phyloP scores from a whole-genome alignment of 2,113 vertebrate species.

The Isichthys henryi region DNA sequence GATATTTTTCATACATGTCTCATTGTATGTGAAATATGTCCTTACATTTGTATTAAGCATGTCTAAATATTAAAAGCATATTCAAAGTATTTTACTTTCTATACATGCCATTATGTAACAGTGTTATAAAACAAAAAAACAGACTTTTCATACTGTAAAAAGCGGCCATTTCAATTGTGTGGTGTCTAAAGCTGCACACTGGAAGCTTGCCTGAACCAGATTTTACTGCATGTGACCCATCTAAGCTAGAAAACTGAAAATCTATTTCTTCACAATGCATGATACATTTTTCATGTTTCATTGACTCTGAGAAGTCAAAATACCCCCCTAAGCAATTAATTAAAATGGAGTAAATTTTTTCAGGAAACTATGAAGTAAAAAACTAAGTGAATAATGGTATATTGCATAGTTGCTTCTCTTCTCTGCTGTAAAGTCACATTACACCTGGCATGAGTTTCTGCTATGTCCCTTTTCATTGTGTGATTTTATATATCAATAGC shows the following conservation, averaged over 20 bases:
- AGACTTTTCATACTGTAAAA: not conserved
- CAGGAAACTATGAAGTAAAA: not conserved
- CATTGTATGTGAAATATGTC: not conserved
- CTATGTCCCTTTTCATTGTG: not conserved
- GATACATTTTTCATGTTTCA: not conserved
- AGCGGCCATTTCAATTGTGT: not conserved
- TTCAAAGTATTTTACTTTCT: not conserved
- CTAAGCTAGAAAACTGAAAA: not conserved
- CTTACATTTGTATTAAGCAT: not conserved
- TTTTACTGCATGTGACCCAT: not conserved
- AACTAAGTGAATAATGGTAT: not conserved
- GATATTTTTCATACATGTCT: not conserved
- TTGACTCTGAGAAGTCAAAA: not conserved
- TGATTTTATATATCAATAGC: not conserved
- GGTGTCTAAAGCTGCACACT: not conserved
- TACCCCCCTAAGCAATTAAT: not conserved
- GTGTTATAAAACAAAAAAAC: not conserved
- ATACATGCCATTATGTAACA: not conserved
- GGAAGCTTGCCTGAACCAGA: not conserved
- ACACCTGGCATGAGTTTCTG: not conserved
- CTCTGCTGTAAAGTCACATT: not conserved
- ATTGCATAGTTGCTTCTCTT: not conserved
- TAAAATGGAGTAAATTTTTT: not conserved
- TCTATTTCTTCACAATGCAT: not conserved
- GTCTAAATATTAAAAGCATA: not conserved